Percentiles rank a stretch among this genome's conserved stretches.
Evolutionary conservation across 1,140 invertebrate genomes (phyloP).

Genomic region (Octopus sinensis): DNA sequence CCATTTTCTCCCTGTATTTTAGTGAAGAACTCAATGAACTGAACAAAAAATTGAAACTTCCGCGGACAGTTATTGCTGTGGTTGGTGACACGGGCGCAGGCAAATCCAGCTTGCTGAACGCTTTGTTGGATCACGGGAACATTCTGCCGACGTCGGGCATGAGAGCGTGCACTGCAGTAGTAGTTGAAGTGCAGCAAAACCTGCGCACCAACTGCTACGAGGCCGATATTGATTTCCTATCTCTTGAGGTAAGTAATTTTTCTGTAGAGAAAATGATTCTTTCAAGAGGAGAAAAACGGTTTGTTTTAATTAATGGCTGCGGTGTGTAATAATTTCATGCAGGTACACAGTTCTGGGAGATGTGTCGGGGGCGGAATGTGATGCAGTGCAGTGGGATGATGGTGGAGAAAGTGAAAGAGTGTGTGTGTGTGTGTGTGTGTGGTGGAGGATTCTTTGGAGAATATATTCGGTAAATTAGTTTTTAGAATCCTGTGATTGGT

Average conservation of each 20-base stretch:
- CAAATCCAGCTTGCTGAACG: slow-evolving; percentile 43
- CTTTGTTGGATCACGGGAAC: slow-evolving; percentile 34
- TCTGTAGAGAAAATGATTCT: not conserved
- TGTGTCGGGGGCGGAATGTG: too few relatives aligned
- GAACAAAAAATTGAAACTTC: slow-evolving; percentile 25
- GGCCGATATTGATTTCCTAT: slow-evolving; percentile 39
- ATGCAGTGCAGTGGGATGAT: too few relatives aligned
- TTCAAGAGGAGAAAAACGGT: too few relatives aligned
- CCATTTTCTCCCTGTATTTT: not conserved
- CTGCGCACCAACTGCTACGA: slow-evolving; percentile 26
- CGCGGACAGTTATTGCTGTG: slow-evolving; percentile 37
- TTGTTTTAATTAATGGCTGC: too few relatives aligned
- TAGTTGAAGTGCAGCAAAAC: slow-evolving; percentile 36
- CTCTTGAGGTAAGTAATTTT: slow-evolving; percentile 21
- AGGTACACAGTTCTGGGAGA: too few relatives aligned
- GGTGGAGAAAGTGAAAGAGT: too few relatives aligned
- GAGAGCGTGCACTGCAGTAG: slow-evolving; percentile 42
- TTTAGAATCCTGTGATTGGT: too few relatives aligned
- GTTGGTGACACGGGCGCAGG: slow-evolving; percentile 40
- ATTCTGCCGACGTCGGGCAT: slow-evolving; percentile 41
- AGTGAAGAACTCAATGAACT: slow-evolving; percentile 30
- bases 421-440: too few relatives aligned
- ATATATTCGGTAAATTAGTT: too few relatives aligned
- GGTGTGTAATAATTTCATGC: too few relatives aligned
- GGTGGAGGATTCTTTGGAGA: too few relatives aligned